Conservation (phyloP, 2,113 vertebrate genomes). For the Dipodomys ordii region DNA sequence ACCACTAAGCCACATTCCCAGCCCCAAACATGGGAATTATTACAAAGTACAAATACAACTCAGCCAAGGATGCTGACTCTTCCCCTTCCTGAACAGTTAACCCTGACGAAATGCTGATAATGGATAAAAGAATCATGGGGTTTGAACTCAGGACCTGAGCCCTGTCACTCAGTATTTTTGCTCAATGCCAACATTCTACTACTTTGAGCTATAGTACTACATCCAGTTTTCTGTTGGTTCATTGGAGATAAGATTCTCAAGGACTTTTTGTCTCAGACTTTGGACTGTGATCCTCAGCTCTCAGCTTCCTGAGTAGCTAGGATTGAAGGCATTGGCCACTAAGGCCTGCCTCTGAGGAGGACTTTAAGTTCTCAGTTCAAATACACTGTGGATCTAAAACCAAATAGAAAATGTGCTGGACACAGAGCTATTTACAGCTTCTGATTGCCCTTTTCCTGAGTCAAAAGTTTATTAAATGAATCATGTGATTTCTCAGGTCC, state of each 20-base stretch:
- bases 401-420: background rate
- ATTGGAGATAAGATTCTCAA: too few relatives aligned
- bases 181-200: too few relatives aligned
- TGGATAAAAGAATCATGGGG: too few relatives aligned
- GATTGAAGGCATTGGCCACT: too few relatives aligned
- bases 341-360: background rate
- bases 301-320: too few relatives aligned
- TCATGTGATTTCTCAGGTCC: background rate
- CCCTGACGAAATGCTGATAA: background rate
- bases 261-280: too few relatives aligned
- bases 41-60: background rate
- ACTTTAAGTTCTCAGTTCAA: slow-evolving; percentile 38
- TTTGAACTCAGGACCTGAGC: too few relatives aligned
- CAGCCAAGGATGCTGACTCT: background rate
- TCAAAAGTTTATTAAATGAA: slow-evolving; percentile 41
- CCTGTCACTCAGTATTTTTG: too few relatives aligned
- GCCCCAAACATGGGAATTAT: background rate
- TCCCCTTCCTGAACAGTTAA: background rate
- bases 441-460: slow-evolving; percentile 61
- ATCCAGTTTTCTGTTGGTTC: too few relatives aligned
- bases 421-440: background rate
- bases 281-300: too few relatives aligned
- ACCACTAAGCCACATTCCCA: too few relatives aligned
- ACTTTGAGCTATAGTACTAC: too few relatives aligned
- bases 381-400: background rate